A percentile compares a stretch with the other conserved stretches of the same genome.
Evolutionary conservation across 2,888 invertebrate genomes (phyloP).

Genomic region (Resseliella maxima): DNA sequence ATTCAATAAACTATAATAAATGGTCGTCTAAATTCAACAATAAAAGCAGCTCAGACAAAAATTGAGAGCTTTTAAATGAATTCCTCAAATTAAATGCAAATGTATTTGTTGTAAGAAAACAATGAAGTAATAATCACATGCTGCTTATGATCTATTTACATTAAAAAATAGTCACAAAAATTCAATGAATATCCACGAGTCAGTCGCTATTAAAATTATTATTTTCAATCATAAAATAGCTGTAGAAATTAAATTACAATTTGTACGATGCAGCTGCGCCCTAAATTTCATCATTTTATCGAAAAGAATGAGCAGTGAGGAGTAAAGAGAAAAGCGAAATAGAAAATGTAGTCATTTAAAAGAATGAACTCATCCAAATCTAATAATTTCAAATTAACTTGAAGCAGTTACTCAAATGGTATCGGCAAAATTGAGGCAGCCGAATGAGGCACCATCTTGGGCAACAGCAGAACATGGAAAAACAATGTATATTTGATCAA

Average conservation of each 20-base stretch:
- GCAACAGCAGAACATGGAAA: neutral
- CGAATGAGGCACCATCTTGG: neutral
- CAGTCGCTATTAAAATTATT: conserved; percentile 18
- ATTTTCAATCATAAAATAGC: conserved; percentile 46
- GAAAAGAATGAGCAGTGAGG: no score
- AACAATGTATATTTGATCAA: conserved; percentile 49
- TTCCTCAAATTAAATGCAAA: neutral
- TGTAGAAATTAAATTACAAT: conserved; percentile 44
- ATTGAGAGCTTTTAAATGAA: neutral
- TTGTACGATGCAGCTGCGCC: conserved; percentile 42
- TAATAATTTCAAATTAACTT: conserved; percentile 45
- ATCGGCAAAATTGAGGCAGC: neutral
- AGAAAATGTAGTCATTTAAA: neutral
- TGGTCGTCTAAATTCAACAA: neutral
- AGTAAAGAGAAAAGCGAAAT: no score
- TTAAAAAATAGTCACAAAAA: neutral
- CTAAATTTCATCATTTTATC: neutral
- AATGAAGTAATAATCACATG: conserved; percentile 30
- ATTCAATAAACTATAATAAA: conserved; percentile 40
- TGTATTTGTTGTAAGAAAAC: neutral
- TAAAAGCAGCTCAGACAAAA: neutral
- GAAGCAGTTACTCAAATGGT: neutral
- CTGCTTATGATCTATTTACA: conserved; percentile 28
- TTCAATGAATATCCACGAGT: conserved; percentile 15
- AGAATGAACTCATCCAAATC: conserved; percentile 10